A percentile compares a stretch with the other conserved stretches of the same genome.
These are phyloP conservation scores for Anthoptus insignis DNA, from an alignment of 2,888 invertebrate species.

Conservation along the genomic window DNA sequence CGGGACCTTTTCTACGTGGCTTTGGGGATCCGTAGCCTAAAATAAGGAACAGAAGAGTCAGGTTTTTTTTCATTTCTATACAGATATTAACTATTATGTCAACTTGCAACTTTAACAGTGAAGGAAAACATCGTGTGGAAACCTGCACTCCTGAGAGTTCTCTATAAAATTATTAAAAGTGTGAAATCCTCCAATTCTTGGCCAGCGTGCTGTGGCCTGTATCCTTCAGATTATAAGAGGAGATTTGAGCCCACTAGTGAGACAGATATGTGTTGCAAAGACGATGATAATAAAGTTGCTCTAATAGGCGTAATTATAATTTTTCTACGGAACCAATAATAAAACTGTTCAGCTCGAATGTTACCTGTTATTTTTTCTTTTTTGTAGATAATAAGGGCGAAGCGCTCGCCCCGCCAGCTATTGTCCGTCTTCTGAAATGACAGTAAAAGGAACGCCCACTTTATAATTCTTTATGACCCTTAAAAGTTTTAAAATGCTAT, in stretches of 20 bases:
- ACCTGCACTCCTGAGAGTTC: no score
- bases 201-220: no score
- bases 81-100: no score
- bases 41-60: background rate
- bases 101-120: no score
- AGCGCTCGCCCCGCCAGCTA: constrained; percentile 71
- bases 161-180: no score
- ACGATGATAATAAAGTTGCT: no score
- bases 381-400: constrained; percentile 72
- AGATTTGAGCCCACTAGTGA: no score
- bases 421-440: constrained; percentile 76
- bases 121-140: no score
- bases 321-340: constrained; percentile 3
- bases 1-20: constrained; percentile 50
- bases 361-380: constrained; percentile 41
- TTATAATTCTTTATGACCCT: constrained; percentile 79
- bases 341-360: background rate
- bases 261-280: no score
- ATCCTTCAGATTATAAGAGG: no score
- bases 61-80: background rate
- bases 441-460: constrained; percentile 84
- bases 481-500: constrained; percentile 84
- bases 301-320: no score
- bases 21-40: constrained; percentile 17
- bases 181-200: no score